phyloP scores from a whole-genome alignment of 2,888 invertebrate genomes.

The Meta bourneti region DNA sequence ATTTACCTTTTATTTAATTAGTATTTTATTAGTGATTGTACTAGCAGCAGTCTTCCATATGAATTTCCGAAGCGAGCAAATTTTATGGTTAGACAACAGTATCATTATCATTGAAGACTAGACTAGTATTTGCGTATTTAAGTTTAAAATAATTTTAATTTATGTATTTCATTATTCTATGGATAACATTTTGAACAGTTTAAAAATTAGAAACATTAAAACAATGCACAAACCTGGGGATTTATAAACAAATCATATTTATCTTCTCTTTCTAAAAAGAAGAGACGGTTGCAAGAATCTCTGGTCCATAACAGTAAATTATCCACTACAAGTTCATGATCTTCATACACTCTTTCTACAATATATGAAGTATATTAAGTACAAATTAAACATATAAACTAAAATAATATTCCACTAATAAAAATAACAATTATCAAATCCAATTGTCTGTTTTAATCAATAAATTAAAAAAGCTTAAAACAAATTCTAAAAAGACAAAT shows the following conservation, averaged over 20 bases:
- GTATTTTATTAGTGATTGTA: too few relatives aligned
- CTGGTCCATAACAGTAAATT: slow-evolving; percentile 98
- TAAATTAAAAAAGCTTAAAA: neutral
- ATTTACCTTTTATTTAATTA: neutral
- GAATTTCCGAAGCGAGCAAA: too few relatives aligned
- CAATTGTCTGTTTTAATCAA: too few relatives aligned
- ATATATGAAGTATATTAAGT: slow-evolving; percentile 78
- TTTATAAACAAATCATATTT: slow-evolving; percentile 89
- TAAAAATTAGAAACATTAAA: neutral
- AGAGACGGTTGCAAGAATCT: slow-evolving; percentile 96
- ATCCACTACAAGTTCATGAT: slow-evolving; percentile 97
- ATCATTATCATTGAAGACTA: too few relatives aligned
- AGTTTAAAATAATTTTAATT: too few relatives aligned
- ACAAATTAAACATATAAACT: neutral
- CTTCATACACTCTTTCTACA: slow-evolving; percentile 97
- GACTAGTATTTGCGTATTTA: too few relatives aligned
- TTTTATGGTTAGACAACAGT: too few relatives aligned
- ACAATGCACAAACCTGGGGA: slow-evolving; percentile 85
- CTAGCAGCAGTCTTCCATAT: too few relatives aligned
- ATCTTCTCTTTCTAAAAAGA: slow-evolving; percentile 86
- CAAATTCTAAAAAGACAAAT: neutral
- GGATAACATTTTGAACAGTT: neutral
- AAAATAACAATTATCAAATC: too few relatives aligned
- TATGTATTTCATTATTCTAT: neutral
- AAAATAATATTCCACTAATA: too few relatives aligned